phyloP scores from a whole-genome alignment of 2,888 invertebrate genomes.

The Drosophila affinis region DNA sequence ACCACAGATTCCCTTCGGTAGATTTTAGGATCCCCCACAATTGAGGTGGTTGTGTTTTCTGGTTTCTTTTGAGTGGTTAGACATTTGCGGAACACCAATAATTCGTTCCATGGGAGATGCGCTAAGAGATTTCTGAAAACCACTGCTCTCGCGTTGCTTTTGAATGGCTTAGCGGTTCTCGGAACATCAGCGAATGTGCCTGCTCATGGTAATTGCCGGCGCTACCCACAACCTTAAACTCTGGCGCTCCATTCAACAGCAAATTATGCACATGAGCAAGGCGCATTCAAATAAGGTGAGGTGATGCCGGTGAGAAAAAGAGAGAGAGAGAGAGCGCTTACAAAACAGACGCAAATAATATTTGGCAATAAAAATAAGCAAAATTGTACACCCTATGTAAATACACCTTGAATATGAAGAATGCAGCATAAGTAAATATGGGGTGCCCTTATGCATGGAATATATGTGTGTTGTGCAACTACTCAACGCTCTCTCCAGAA shows the following conservation, averaged over 20 bases:
- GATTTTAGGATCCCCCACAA: background rate
- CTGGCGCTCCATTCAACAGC: slow-evolving; percentile 44
- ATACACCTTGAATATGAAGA: background rate
- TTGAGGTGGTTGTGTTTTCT: background rate
- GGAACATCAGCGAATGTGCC: slow-evolving; percentile 22
- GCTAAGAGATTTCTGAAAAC: background rate
- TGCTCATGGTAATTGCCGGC: slow-evolving; percentile 59
- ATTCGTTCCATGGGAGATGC: background rate
- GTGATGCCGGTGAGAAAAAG: background rate
- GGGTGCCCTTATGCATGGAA: background rate
- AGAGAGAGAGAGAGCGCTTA: background rate
- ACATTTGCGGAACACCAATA: background rate
- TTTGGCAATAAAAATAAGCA: background rate
- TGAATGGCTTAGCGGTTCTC: background rate
- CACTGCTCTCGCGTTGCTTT: background rate
- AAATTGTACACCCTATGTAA: background rate
- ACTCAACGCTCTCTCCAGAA: background rate
- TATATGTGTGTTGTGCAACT: background rate
- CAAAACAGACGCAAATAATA: background rate
- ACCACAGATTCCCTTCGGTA: background rate
- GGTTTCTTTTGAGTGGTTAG: background rate
- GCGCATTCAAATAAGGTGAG: slow-evolving; percentile 3
- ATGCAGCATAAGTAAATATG: background rate
- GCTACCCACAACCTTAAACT: slow-evolving; percentile 12
- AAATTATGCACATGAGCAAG: slow-evolving; percentile 55